Evolutionary conservation across 2,113 vertebrate species (phyloP).

Genomic region (Ascaphus truei): DNA sequence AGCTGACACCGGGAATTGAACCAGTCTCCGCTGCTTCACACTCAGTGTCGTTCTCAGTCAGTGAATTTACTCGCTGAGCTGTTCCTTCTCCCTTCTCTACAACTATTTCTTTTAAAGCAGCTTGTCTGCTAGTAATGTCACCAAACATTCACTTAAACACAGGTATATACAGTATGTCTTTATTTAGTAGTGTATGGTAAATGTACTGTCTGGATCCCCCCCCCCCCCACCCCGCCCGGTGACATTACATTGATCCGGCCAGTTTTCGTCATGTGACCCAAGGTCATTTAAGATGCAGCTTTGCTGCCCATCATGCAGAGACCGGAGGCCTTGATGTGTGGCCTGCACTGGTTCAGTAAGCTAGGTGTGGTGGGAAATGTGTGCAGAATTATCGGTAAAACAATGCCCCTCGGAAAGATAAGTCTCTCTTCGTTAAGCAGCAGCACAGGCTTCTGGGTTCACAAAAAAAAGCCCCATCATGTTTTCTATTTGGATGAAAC

Average conservation of each 20-base stretch:
- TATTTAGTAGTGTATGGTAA: too few species aligned
- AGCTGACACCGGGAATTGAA: too few species aligned
- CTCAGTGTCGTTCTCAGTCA: too few species aligned
- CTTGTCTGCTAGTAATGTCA: too few species aligned
- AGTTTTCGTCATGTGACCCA: conserved; percentile 54
- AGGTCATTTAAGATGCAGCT: conserved; percentile 49
- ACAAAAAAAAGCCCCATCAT: conserved; percentile 55
- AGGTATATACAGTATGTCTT: too few species aligned
- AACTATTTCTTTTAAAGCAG: too few species aligned
- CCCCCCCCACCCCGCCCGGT: too few species aligned
- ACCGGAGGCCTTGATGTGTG: conserved; percentile 67
- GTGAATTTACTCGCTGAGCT: too few species aligned
- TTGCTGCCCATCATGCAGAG: conserved; percentile 47
- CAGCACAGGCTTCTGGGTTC: conserved; percentile 56
- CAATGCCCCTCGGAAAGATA: conserved; percentile 60
- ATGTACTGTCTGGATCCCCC: too few species aligned
- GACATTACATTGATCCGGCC: conserved; percentile 40
- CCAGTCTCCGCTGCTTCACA: too few species aligned
- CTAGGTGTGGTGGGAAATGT: conserved; percentile 60
- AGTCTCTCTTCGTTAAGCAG: conserved; percentile 59
- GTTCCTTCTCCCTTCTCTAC: too few species aligned
- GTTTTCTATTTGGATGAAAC: conserved; percentile 58
- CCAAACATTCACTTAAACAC: too few species aligned
- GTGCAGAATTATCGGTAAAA: conserved; percentile 58
- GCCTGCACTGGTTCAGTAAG: conserved; percentile 76